Base-by-base conservation (phyloP, 2,888 invertebrate species). In the Stictocephala bisonia region DNA sequence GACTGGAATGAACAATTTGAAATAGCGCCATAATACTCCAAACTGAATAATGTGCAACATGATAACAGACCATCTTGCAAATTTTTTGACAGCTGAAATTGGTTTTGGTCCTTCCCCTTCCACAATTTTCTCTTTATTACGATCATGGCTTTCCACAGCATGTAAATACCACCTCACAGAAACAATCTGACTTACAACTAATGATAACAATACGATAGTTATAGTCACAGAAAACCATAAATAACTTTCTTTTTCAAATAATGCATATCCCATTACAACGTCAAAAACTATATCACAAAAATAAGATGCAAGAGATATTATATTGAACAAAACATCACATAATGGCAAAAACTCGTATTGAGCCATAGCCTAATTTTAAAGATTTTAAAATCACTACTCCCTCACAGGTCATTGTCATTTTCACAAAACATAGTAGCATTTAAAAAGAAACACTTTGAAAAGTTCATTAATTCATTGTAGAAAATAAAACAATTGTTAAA, bases 211-310 rank as follows among this genome's bases (percentile, higher is more conserved):
- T 73, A 95, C 90, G 75, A 93, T 88, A 58, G 89, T 87, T 78
- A 93, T 85, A 77, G 92, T 89, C 26, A 91, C 88, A 7, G 88
- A 87, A 80, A 91, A 92, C 80, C 90, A 89, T 76, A 88, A 86
- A 75, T 87, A 87, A 79, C 88, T 86, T 35, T 89, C 89, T 72
- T 89, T 86, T 82, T 91, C 90, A 78, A 92, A 91, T 29, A 95
- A 87, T 24, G 94, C 93, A 84, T 94, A 95, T 53, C 93, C 91
- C 87, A 94, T 91, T 72, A 95, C 91, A 75, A 94, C 88, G 84
- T 95, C 94, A 84, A 95, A 95, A 6, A 95, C 94, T 76, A 94
- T 90, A 86, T 95, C 94, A 87, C 95, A 95, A 85, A 95, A 95
- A 84, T 95, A 95, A 24, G 93, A 93, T 73, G 94, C 94, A 79